phyloP scores from a whole-genome alignment of 2,797 vertebrate genomes.

The Distichodus sexfasciatus region DNA sequence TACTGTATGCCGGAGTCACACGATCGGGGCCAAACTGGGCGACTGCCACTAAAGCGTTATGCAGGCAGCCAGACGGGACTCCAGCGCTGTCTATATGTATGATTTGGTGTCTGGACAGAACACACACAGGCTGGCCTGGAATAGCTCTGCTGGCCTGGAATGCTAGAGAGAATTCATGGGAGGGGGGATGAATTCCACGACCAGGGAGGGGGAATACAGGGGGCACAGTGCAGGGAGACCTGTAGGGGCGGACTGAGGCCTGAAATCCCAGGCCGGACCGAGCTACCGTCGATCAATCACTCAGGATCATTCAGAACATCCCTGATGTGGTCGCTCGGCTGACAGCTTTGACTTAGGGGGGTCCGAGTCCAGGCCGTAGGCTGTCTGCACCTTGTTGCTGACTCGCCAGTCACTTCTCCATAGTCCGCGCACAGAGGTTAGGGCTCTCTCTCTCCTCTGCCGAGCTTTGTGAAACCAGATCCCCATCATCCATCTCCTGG shows the following conservation, averaged over 20 bases:
- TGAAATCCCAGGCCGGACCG: slow-evolving; percentile 57
- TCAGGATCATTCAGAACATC: slow-evolving; percentile 55
- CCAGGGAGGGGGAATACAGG: slow-evolving; percentile 38
- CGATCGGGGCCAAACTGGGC: slow-evolving; percentile 5
- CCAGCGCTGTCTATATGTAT: slow-evolving; percentile 32
- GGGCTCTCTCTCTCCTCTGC: slow-evolving; percentile 18
- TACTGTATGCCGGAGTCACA: neutral
- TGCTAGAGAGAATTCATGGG: slow-evolving; percentile 66
- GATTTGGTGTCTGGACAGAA: slow-evolving; percentile 30
- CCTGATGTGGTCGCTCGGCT: slow-evolving; percentile 57
- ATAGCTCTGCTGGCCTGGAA: slow-evolving; percentile 75
- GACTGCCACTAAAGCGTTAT: slow-evolving; percentile 5
- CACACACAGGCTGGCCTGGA: slow-evolving; percentile 64
- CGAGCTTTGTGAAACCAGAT: slow-evolving; percentile 72
- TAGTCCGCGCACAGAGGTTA: neutral
- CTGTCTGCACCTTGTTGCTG: slow-evolving; percentile 72
- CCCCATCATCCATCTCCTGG: slow-evolving; percentile 65
- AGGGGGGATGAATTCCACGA: slow-evolving; percentile 49
- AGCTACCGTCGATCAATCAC: slow-evolving; percentile 63
- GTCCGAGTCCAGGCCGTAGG: slow-evolving; percentile 44
- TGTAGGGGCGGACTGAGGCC: slow-evolving; percentile 26
- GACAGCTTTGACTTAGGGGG: slow-evolving; percentile 57
- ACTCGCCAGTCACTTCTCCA: slow-evolving; percentile 55
- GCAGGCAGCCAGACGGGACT: slow-evolving; percentile 28
- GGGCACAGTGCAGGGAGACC: slow-evolving; percentile 25